Conservation (phyloP, 2,797 vertebrate species). For the Molossus alvarezi region DNA sequence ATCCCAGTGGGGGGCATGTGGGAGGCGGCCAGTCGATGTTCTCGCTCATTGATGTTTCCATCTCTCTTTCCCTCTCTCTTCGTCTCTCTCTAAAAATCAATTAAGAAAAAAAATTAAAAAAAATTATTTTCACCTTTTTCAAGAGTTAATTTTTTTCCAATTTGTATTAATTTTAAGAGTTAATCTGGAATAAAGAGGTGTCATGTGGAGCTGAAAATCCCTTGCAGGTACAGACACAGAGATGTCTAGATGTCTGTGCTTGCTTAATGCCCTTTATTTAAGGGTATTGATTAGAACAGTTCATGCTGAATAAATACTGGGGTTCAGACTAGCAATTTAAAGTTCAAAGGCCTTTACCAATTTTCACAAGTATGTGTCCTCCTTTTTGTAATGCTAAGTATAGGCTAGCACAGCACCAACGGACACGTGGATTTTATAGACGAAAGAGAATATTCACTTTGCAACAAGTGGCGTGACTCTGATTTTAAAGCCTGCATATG, state of each 20-base stretch:
- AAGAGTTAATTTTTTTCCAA: conserved; percentile 23
- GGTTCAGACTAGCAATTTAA: conserved; percentile 4
- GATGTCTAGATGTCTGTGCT: neutral
- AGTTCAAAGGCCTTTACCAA: conserved; percentile 31
- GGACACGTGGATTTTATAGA: neutral
- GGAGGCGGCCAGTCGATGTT: too few species aligned
- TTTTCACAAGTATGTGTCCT: neutral
- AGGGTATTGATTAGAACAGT: conserved; percentile 1
- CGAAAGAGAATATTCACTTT: neutral
- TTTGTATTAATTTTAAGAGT: neutral
- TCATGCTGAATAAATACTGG: neutral
- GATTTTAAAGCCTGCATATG: neutral
- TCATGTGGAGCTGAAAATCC: neutral
- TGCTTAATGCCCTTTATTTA: neutral
- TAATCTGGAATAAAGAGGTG: neutral
- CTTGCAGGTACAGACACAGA: neutral
- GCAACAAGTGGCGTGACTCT: neutral
- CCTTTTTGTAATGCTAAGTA: neutral
- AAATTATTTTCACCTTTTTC: neutral
- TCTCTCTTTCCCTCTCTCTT: too few species aligned
- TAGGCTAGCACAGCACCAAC: neutral
- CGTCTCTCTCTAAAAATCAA: too few species aligned
- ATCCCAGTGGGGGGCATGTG: too few species aligned
- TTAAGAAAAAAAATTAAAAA: neutral
- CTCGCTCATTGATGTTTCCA: too few species aligned